Evolutionary conservation across 2,888 invertebrate genomes (phyloP), one percentile per base, ranked within the genome.

Genomic region (Pedicia rivosa): DNA sequence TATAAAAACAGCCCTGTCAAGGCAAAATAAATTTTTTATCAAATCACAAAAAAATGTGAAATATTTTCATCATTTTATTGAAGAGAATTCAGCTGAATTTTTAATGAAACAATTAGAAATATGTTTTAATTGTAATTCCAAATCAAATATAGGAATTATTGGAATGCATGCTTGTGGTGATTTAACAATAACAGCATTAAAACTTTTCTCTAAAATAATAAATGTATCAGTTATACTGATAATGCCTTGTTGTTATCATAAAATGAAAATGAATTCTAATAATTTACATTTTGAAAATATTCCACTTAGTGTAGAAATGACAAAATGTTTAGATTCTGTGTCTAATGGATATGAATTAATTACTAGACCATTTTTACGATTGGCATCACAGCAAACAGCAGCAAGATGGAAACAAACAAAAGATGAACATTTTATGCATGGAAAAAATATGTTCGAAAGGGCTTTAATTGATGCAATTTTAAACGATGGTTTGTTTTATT

Each of bases 241-340:
- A 10, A 73, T 83, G 67, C 78, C 83, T 4, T 84, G 84, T 50
- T 84, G 84, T 51, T 84, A 84, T 49, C 83, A 84, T 53, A 76
- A 78, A 56, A 65, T 83, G 54, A 50, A 58, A 36, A 39, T 60
- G 16, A 29, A 42, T 4, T 24, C 32, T 7, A 35, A 40, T 19
- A 22, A 27, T n/a, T 50, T 54, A 44, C 50, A 49, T 40, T 79
- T 79, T 47, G 53, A 57, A 17, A 71, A 75, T 56, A 81, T 83
- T 53, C 83, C 83, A 0, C 44, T 75, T 3, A 80, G 81, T 46
- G 38, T 47, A 10, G 49, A 53, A 14, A 56, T 78, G 6, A 66
- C 54, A 35, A 35, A 45, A n/a, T 47, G 63, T 20, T 61, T 59
- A 43, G 45, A 50, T 5, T n/a, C 15, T 26, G 16, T 25, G 3